Percentiles rank a stretch among this genome's conserved stretches.
These are phyloP conservation scores for Timema cristinae DNA, from an alignment of 2,888 invertebrate genomes.

Conservation along the genomic window DNA sequence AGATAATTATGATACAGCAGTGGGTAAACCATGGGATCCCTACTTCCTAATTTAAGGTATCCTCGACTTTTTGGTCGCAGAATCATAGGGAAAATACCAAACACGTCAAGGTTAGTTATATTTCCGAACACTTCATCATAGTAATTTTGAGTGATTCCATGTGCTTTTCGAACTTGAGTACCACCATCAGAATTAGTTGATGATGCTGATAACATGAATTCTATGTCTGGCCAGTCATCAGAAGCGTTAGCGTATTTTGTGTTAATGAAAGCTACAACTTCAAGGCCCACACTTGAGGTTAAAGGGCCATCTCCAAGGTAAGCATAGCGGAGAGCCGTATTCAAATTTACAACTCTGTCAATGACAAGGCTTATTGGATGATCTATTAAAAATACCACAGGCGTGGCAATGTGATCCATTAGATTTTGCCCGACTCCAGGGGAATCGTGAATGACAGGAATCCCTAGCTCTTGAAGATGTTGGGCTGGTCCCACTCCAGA, in stretches of 20 bases:
- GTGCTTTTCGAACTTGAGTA: constrained; percentile 56
- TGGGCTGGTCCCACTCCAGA: constrained; percentile 76
- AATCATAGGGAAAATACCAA: constrained; percentile 84
- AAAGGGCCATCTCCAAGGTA: constrained; percentile 81
- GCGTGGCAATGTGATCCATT: constrained; percentile 86
- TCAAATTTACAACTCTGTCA: constrained; percentile 75
- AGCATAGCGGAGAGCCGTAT: constrained; percentile 78
- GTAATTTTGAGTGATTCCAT: constrained; percentile 76
- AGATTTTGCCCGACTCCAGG: constrained; percentile 84
- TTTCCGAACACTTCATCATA: constrained; percentile 70
- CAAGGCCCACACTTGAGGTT: constrained; percentile 81
- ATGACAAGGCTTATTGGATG: constrained; percentile 75
- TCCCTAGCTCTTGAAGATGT: constrained; percentile 68
- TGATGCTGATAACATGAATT: constrained; percentile 82
- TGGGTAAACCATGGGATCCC: constrained; percentile 72
- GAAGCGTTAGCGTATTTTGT: constrained; percentile 83
- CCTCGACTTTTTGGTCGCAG: constrained; percentile 69
- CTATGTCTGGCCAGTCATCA: constrained; percentile 90
- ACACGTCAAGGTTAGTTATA: constrained; percentile 70
- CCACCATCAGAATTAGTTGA: constrained; percentile 84
- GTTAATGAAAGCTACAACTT: constrained; percentile 82
- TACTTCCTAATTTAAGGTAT: constrained; percentile 48
- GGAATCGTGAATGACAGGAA: constrained; percentile 68
- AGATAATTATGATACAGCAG: constrained; percentile 89
- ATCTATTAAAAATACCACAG: constrained; percentile 75